Conservation (phyloP, 2,888 invertebrate genomes). For the Vesta saturnalis region DNA sequence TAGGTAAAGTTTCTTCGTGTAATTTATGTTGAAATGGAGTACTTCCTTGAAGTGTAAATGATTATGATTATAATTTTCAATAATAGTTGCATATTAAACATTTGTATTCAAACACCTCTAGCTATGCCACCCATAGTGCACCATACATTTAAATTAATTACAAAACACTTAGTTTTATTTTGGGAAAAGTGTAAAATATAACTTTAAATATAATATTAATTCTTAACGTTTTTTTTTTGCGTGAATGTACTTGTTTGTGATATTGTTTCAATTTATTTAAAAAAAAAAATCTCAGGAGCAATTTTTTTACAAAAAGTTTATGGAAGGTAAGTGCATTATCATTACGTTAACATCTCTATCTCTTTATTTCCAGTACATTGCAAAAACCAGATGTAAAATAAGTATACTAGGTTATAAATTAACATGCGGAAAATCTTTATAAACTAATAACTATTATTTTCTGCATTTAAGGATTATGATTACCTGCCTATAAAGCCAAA, state of each 20-base stretch:
- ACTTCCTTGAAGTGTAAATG: conserved; percentile 1
- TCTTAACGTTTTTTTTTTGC: too few species aligned
- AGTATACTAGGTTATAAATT: background rate
- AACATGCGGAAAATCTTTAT: background rate
- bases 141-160: too few species aligned
- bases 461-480: conserved; percentile 9
- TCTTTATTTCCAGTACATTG: background rate
- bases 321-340: background rate
- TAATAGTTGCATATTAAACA: background rate
- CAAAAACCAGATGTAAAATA: background rate
- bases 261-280: background rate
- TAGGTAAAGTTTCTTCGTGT: background rate
- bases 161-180: too few species aligned
- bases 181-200: too few species aligned
- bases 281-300: background rate
- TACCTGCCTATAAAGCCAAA: conserved; percentile 14
- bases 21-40: background rate
- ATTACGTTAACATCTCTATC: background rate
- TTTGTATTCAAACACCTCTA: background rate
- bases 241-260: too few species aligned
- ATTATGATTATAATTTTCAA: background rate
- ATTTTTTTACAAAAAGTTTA: background rate
- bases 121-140: too few species aligned
- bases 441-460: conserved; percentile 1
- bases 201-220: too few species aligned